Conservation (phyloP, 2,888 invertebrate species). For the Athalia cordata region DNA sequence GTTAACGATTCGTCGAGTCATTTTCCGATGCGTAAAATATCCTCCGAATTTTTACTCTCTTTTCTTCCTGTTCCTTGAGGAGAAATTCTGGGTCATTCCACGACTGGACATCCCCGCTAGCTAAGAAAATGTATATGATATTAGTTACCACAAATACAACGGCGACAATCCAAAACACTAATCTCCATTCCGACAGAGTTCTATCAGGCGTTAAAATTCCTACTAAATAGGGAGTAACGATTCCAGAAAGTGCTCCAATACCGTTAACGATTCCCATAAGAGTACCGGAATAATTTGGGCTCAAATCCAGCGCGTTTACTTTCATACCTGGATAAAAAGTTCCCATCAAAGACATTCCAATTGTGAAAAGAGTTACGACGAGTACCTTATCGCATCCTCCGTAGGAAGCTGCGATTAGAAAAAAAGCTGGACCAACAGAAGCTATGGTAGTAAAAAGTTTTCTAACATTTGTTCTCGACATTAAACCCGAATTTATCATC, state of each 20-base stretch:
- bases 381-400: constrained; percentile 70
- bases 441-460: constrained; percentile 75
- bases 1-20: no score
- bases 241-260: constrained; percentile 83
- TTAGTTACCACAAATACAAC: constrained; percentile 82
- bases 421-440: constrained; percentile 74
- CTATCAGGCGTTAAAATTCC: constrained; percentile 80
- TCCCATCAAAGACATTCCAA: constrained; percentile 81
- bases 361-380: constrained; percentile 79
- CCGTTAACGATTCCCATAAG: constrained; percentile 76
- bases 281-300: constrained; percentile 74
- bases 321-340: constrained; percentile 75
- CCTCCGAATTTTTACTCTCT: neutral
- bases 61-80: neutral
- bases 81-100: constrained; percentile 78
- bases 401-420: constrained; percentile 74
- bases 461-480: constrained; percentile 71
- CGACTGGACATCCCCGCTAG: constrained; percentile 81
- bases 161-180: constrained; percentile 88
- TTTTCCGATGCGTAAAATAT: no score
- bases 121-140: constrained; percentile 80
- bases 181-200: constrained; percentile 82
- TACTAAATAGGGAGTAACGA: constrained; percentile 79
- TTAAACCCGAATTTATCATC: constrained; percentile 65
- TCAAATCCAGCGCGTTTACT: constrained; percentile 74